These are phyloP conservation scores for Sternarchorhynchus goeldii DNA, from an alignment of 2,797 vertebrate genomes.

Conservation along the genomic window DNA sequence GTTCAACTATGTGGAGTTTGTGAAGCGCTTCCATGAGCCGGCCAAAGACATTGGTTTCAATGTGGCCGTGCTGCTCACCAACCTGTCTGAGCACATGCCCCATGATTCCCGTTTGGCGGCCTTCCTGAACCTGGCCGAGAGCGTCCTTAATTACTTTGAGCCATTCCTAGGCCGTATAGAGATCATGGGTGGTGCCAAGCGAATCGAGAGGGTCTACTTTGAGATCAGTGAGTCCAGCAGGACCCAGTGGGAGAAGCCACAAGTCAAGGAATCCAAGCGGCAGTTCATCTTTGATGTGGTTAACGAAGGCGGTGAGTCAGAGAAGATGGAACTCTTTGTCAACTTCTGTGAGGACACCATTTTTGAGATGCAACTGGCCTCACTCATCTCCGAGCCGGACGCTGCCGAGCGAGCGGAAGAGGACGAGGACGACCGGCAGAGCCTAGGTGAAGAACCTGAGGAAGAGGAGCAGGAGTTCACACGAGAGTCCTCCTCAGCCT, in stretches of 20 bases:
- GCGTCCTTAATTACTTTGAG: conserved; percentile 97
- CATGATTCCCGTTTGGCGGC: conserved; percentile 89
- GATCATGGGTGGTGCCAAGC: conserved; percentile 97
- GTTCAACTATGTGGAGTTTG: conserved; percentile 96
- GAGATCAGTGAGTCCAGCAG: conserved; percentile 98
- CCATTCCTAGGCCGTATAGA: conserved; percentile 95
- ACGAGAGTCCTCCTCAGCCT: conserved; percentile 88
- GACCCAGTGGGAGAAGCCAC: conserved; percentile 99
- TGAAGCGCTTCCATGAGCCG: conserved; percentile 94
- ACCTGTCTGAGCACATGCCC: conserved; percentile 98
- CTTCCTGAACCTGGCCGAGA: conserved; percentile 90
- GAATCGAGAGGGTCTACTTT: conserved; percentile 97
- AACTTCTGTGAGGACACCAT: conserved; percentile 99
- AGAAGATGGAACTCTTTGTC: conserved; percentile 99
- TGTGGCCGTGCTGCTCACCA: conserved; percentile 92
- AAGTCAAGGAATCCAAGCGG: conserved; percentile 97
- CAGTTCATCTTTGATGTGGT: conserved; percentile 99
- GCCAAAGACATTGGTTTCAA: conserved; percentile 99
- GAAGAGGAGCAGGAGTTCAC: conserved; percentile 79
- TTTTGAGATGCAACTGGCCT: conserved; percentile 98
- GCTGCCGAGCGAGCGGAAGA: conserved; percentile 83
- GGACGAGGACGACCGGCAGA: conserved; percentile 77
- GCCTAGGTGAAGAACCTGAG: conserved; percentile 73
- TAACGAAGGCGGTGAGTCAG: conserved; percentile 96
- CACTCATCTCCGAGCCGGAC: conserved; percentile 94